Conservation (phyloP, 2,888 invertebrate genomes). For the Congeria kusceri region DNA sequence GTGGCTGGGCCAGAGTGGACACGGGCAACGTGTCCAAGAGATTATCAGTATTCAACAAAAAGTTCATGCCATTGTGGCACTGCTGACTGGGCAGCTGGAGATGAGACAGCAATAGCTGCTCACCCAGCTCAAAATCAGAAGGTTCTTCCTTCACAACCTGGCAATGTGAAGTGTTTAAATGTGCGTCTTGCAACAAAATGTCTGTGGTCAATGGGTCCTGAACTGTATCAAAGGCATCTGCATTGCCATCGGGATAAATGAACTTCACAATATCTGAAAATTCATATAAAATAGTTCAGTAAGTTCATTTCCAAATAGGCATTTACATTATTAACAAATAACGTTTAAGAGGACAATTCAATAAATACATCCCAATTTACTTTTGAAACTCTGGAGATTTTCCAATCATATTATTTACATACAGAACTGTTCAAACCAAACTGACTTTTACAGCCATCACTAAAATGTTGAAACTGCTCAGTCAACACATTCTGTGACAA, state of each 20-base stretch:
- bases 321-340: too few species aligned
- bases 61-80: constrained; percentile 61
- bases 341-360: too few species aligned
- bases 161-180: constrained; percentile 23
- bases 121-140: constrained; percentile 52
- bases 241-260: constrained; percentile 73
- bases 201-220: constrained; percentile 31
- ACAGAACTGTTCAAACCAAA: too few species aligned
- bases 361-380: too few species aligned
- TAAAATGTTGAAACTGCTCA: too few species aligned
- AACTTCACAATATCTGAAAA: constrained; percentile 78
- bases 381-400: too few species aligned
- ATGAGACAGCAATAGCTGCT: constrained; percentile 52
- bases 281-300: too few species aligned
- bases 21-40: constrained; percentile 36
- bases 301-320: too few species aligned
- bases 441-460: too few species aligned
- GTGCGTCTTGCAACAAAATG: constrained; percentile 34
- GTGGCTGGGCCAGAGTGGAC: constrained; percentile 19
- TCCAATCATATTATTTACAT: too few species aligned
- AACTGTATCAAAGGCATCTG: constrained; percentile 34
- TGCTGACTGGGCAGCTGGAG: constrained; percentile 12
- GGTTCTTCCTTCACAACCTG: constrained; percentile 39
- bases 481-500: too few species aligned
- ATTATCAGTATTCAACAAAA: constrained; percentile 51